Base-by-base conservation (phyloP, 2,797 vertebrate species). In the Tangara arthus region DNA sequence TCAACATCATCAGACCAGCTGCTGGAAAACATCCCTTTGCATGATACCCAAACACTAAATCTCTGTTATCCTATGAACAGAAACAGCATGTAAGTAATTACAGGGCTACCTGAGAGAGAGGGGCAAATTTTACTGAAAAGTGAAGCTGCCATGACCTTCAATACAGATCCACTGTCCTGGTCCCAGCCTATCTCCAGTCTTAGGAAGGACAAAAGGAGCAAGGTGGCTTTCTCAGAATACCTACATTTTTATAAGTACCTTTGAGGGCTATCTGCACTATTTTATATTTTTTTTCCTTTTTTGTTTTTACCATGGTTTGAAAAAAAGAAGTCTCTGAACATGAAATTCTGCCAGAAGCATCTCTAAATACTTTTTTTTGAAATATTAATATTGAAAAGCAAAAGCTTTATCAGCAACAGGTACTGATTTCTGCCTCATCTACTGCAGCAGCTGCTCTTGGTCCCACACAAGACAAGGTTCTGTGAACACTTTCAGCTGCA, bases 261-360 rank as follows among this genome's bases (percentile, higher is more conserved):
- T 81, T 0, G 1, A 20, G 27, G 21, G 19, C 8, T 34, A 46
- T 6, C 34, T 50, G 6, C 8, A 11, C 7, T 32, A 11, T 37
- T 28, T 18, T 37, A 37, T 37, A 37, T 39, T 11, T 41, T 47
- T 42, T 16, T 6, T 5, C 8, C 14, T 23, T 52, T 22, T 37
- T 37, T 13, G 8, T n/a, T 50, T 46, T 44, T 2, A 30, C 10
- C 30, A 41, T 18, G 37, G 27, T 59, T 63, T 39, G 34, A 20
- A 49, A 55, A 57, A 56, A 39, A 12, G 0, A 34, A 53, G 24
- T 50, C 5, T 81, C 42, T 26, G 22, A 69, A 52, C 5, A 71
- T 12, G 15, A 70, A 82, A 46, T 42, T 52, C 4, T 8, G 11
- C 14, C 27, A 44, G 8, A 8, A 81, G 17, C 20, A 68, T 27